Evolutionary conservation across 2,888 invertebrate species (phyloP).

Genomic region (Andrena chrysosceles): DNA sequence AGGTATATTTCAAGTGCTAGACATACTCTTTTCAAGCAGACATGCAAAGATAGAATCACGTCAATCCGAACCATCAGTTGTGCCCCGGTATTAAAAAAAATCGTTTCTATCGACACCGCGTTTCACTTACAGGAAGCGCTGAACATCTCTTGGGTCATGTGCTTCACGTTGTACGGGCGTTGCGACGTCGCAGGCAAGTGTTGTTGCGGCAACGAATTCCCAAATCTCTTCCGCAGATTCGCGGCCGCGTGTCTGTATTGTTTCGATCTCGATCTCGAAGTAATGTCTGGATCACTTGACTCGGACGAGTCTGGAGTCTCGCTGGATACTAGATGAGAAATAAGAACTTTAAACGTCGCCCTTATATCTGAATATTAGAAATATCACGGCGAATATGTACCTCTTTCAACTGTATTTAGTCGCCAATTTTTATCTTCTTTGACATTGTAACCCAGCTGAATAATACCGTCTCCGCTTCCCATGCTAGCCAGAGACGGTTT

Average conservation of each 20-base stretch:
- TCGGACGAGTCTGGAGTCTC: conserved; percentile 83
- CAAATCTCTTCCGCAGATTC: conserved; percentile 81
- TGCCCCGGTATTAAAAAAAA: not conserved
- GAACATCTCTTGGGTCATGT: conserved; percentile 85
- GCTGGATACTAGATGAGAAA: conserved; percentile 78
- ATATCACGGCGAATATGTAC: conserved; percentile 69
- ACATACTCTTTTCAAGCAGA: not conserved
- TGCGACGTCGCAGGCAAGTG: conserved; percentile 80
- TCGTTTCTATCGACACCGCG: not conserved
- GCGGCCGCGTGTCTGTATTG: conserved; percentile 77
- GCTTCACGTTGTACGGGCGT: conserved; percentile 82
- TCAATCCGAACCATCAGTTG: not conserved
- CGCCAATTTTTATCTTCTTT: conserved; percentile 84
- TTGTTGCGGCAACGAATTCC: conserved; percentile 80
- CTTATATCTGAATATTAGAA: not conserved
- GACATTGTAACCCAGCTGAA: conserved; percentile 82
- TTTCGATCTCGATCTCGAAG: conserved; percentile 78
- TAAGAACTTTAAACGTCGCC: not conserved
- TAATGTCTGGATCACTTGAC: conserved; percentile 82
- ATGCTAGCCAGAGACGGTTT: conserved; percentile 89
- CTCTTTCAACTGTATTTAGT: conserved; percentile 83
- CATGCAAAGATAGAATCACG: conserved; percentile 16
- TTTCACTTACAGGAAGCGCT: conserved; percentile 84
- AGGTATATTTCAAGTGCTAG: no score
- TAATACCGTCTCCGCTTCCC: conserved; percentile 81